A percentile compares a stretch with the other conserved stretches of the same genome.
Conservation (phyloP, 2,797 vertebrate genomes). For the Chanos chanos region DNA sequence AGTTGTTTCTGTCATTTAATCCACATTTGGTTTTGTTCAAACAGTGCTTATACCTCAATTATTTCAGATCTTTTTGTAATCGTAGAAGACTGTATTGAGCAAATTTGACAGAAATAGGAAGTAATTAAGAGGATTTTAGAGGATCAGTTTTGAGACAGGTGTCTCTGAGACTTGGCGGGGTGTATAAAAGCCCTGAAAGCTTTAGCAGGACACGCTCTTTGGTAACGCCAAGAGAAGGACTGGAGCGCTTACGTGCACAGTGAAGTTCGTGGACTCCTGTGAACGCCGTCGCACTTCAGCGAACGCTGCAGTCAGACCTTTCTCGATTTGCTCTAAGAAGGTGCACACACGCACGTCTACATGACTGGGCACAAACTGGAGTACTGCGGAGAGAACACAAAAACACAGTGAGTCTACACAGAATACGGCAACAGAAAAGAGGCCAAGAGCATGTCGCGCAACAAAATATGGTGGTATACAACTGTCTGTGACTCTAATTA, state of each 20-base stretch:
- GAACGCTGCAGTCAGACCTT: constrained; percentile 82
- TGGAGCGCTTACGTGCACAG: constrained; percentile 80
- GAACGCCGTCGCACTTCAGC: constrained; percentile 79
- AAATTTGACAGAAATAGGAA: constrained; percentile 1
- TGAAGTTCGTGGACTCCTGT: constrained; percentile 81
- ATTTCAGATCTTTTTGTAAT: not conserved
- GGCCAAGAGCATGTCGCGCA: too few species aligned
- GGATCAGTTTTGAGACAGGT: constrained; percentile 4
- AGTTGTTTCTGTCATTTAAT: not conserved
- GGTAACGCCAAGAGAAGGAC: not conserved
- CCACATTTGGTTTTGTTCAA: not conserved
- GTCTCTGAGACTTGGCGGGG: constrained; percentile 1
- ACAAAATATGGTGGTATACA: too few species aligned
- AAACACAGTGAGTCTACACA: too few species aligned
- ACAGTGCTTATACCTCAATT: too few species aligned
- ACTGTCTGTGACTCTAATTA: too few species aligned
- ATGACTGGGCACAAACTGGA: constrained; percentile 91
- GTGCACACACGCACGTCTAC: constrained; percentile 85
- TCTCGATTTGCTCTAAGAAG: constrained; percentile 86
- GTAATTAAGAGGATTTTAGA: constrained; percentile 21
- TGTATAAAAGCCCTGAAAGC: constrained; percentile 5
- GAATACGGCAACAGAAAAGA: too few species aligned
- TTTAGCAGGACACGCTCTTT: not conserved
- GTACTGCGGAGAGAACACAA: constrained; percentile 67
- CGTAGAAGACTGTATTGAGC: constrained; percentile 3